These are phyloP conservation scores for Notechis scutatus DNA, from an alignment of 2,113 vertebrate species.

Conservation along the genomic window DNA sequence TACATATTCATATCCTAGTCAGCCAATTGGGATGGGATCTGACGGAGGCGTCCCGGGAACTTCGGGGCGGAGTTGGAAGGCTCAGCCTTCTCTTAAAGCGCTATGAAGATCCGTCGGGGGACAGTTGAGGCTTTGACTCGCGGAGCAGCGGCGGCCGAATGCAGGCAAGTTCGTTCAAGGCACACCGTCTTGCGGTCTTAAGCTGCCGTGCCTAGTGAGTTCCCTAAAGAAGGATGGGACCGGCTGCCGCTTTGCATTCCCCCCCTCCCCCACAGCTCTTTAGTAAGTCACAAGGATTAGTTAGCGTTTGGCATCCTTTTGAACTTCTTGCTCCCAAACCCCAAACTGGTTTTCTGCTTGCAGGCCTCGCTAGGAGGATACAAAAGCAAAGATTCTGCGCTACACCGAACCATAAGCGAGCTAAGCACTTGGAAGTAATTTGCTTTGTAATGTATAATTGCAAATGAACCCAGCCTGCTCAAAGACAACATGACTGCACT, in stretches of 20 bases:
- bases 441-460: neutral
- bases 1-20: constrained; percentile 28
- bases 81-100: constrained; percentile 8
- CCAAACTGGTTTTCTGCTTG: neutral
- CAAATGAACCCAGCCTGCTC: neutral
- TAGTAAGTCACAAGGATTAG: neutral
- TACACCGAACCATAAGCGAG: neutral
- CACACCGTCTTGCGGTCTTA: neutral
- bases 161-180: neutral
- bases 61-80: constrained; percentile 26
- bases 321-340: neutral
- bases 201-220: neutral
- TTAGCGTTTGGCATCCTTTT: neutral
- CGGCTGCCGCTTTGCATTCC: neutral
- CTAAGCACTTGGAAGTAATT: neutral
- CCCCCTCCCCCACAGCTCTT: neutral
- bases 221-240: neutral
- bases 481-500: neutral
- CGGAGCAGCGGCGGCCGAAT: neutral
- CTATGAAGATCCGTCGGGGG: neutral
- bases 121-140: too few species aligned
- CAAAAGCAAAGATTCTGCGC: neutral
- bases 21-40: constrained; percentile 30
- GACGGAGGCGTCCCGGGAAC: neutral
- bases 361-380: neutral